Evolutionary conservation across 1,140 invertebrate genomes (phyloP).

Genomic region (Drosophila suzukii): DNA sequence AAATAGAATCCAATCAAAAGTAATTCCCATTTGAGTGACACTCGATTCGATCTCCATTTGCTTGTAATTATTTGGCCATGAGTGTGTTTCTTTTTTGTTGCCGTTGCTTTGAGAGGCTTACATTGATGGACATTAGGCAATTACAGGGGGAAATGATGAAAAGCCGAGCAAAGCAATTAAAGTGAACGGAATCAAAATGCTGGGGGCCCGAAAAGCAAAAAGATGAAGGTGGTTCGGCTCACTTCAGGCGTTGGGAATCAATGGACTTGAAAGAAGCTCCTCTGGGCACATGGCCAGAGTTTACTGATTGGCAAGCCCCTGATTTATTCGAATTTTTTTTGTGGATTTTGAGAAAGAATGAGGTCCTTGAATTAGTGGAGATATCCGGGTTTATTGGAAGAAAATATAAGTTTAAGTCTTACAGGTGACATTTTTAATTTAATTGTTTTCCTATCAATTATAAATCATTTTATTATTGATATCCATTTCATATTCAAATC

Average conservation of each 20-base stretch:
- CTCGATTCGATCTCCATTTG: constrained; percentile 36
- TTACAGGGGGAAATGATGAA: constrained; percentile 44
- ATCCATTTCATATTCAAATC: too few relatives aligned
- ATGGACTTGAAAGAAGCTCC: constrained; percentile 26
- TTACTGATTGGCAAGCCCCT: constrained; percentile 22
- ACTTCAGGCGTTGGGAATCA: constrained; percentile 29
- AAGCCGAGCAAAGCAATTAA: constrained; percentile 40
- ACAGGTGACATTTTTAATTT: too few relatives aligned
- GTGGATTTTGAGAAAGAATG: background rate
- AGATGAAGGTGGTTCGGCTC: constrained; percentile 6
- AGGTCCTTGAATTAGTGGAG: background rate
- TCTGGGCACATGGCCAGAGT: constrained; percentile 3
- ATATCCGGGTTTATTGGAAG: background rate
- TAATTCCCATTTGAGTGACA: constrained; percentile 55
- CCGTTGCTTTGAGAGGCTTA: constrained; percentile 43
- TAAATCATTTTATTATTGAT: too few relatives aligned
- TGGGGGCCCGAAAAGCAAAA: constrained; percentile 4
- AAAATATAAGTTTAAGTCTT: background rate
- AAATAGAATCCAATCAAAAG: constrained; percentile 48
- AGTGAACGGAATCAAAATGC: constrained; percentile 8
- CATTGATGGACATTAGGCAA: constrained; percentile 67
- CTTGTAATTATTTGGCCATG: constrained; percentile 54
- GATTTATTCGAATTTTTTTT: constrained; percentile 11
- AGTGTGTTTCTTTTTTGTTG: constrained; percentile 14
- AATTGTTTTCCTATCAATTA: too few relatives aligned